These are phyloP conservation scores for Drosophila erecta DNA, from an alignment of 1,140 invertebrate genomes.

Conservation along the genomic window DNA sequence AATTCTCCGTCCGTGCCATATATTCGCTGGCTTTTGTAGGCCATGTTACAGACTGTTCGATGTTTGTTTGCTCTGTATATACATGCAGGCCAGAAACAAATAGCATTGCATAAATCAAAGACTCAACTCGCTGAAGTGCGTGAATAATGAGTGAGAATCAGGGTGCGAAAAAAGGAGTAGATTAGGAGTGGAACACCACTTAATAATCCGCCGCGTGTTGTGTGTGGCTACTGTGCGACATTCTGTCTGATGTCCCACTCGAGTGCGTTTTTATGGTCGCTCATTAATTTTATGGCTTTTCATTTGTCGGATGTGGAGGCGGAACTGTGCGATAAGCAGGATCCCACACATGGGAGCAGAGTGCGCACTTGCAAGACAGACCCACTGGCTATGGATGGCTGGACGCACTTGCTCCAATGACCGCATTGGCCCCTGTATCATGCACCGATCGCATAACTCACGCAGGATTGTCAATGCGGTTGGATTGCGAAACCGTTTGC, in stretches of 20 bases:
- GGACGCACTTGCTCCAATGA: constrained; percentile 65
- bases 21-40: constrained; percentile 56
- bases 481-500: constrained; percentile 52
- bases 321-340: constrained; percentile 42
- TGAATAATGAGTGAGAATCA: constrained; percentile 40
- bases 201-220: constrained; percentile 46
- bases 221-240: constrained; percentile 48
- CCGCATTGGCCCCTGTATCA: constrained; percentile 44
- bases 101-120: constrained; percentile 47
- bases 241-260: constrained; percentile 48
- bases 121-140: constrained; percentile 30
- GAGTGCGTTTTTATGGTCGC: constrained; percentile 77
- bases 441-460: constrained; percentile 63
- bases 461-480: constrained; percentile 13
- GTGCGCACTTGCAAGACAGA: constrained; percentile 5
- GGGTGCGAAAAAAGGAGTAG: constrained; percentile 23
- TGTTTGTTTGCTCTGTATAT: constrained; percentile 34
- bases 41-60: constrained; percentile 33
- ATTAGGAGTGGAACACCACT: constrained; percentile 56
- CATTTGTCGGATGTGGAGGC: constrained; percentile 71
- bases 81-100: not conserved
- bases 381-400: constrained; percentile 28
- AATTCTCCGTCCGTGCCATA: constrained; percentile 42
- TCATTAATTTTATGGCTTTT: constrained; percentile 80
- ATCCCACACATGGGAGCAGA: constrained; percentile 20